phyloP scores from a whole-genome alignment of 2,113 vertebrate genomes.

The Callopanchax toddi region DNA sequence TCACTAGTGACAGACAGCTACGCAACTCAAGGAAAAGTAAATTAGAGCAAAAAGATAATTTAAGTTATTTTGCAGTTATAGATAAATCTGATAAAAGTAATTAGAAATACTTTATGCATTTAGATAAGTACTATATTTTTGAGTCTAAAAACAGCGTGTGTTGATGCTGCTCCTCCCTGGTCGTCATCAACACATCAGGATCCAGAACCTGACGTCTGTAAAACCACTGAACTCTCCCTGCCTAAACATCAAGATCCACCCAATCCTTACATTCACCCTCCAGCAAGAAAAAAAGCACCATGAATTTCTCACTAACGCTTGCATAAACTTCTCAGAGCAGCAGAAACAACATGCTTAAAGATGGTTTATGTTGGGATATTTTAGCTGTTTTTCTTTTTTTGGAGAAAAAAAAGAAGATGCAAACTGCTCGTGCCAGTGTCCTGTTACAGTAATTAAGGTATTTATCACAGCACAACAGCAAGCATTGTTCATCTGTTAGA shows the following conservation, averaged over 20 bases:
- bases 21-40: neutral
- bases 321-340: constrained; percentile 44
- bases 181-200: constrained; percentile 31
- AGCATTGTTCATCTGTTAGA: constrained; percentile 59
- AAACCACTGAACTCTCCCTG: constrained; percentile 24
- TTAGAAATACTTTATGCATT: no score
- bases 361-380: constrained; percentile 62
- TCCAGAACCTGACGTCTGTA: constrained; percentile 15
- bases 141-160: no score
- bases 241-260: constrained; percentile 44
- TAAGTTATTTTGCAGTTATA: no score
- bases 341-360: constrained; percentile 54
- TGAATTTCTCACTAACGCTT: constrained; percentile 44
- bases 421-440: constrained; percentile 62
- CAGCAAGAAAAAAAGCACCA: constrained; percentile 18
- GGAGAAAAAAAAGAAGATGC: constrained; percentile 54
- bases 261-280: constrained; percentile 30
- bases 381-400: constrained; percentile 43
- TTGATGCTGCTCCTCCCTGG: neutral
- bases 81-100: no score
- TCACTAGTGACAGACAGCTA: constrained; percentile 14
- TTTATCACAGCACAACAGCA: constrained; percentile 62
- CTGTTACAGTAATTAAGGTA: constrained; percentile 57
- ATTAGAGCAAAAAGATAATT: no score
- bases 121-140: no score